These are phyloP conservation scores for Ornithorhynchus anatinus DNA, from an alignment of 2,113 vertebrate genomes.

Conservation along the genomic window DNA sequence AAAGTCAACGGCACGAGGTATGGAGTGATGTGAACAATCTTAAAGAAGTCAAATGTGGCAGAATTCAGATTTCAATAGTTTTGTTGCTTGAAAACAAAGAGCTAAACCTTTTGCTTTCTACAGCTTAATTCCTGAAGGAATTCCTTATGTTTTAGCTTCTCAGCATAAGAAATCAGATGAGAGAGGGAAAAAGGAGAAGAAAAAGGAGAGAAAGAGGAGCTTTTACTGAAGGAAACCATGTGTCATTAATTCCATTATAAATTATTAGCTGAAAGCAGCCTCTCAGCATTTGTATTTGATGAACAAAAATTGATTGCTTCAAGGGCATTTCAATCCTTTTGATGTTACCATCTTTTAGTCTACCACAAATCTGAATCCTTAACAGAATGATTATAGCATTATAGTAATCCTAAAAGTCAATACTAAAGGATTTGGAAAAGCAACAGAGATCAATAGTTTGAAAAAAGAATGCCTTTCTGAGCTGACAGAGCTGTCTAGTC, in stretches of 20 bases:
- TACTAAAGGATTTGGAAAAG: slow-evolving; percentile 84
- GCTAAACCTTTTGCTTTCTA: slow-evolving; percentile 49
- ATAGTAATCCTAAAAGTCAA: slow-evolving; percentile 88
- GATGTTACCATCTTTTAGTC: slow-evolving; percentile 78
- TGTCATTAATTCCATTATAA: slow-evolving; percentile 84
- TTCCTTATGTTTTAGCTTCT: slow-evolving; percentile 66
- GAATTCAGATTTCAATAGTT: slow-evolving; percentile 24
- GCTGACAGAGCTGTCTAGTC: slow-evolving; percentile 75
- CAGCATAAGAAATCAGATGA: slow-evolving; percentile 73
- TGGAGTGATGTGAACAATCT: neutral
- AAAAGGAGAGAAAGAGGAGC: slow-evolving; percentile 53
- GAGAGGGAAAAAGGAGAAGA: slow-evolving; percentile 47
- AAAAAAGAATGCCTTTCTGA: slow-evolving; percentile 81
- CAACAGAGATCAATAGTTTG: slow-evolving; percentile 85
- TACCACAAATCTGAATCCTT: slow-evolving; percentile 83
- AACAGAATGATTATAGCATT: slow-evolving; percentile 87
- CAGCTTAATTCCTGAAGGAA: slow-evolving; percentile 51
- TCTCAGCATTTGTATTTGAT: slow-evolving; percentile 83
- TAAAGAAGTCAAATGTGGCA: neutral
- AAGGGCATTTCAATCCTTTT: slow-evolving; percentile 85
- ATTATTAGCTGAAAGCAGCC: slow-evolving; percentile 78
- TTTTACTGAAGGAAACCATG: slow-evolving; percentile 71
- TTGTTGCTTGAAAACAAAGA: slow-evolving; percentile 38
- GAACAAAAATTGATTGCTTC: slow-evolving; percentile 84
- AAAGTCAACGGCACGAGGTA: too few relatives aligned